Evolutionary conservation across 2,888 invertebrate species (phyloP).

Genomic region (Epinotia ramella): DNA sequence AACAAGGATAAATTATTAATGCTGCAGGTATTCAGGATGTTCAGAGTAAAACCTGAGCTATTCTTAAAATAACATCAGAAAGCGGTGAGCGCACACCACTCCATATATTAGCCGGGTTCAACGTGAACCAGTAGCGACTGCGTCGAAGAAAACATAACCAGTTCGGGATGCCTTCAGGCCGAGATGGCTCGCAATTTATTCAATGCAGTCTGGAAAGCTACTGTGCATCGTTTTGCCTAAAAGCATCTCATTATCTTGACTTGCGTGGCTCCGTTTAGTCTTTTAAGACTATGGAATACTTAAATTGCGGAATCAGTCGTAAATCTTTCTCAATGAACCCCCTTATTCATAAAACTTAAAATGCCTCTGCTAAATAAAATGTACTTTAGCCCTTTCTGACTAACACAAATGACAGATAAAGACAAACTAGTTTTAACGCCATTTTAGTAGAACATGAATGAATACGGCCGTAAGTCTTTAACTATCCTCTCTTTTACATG

Average conservation of each 20-base stretch:
- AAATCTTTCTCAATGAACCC: neutral
- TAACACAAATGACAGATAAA: no score
- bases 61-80: conserved; percentile 48
- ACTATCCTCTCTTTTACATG: no score
- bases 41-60: conserved; percentile 12
- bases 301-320: neutral
- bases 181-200: conserved; percentile 19
- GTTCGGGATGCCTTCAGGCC: conserved; percentile 38
- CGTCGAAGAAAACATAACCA: conserved; percentile 46
- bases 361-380: no score
- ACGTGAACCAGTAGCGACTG: conserved; percentile 44
- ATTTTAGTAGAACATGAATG: neutral
- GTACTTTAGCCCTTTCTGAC: no score
- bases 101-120: conserved; percentile 31
- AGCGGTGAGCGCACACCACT: conserved; percentile 35
- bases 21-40: neutral
- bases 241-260: conserved; percentile 1
- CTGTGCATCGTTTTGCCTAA: conserved; percentile 1
- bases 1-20: neutral
- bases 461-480: no score
- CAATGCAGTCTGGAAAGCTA: neutral
- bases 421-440: neutral
- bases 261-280: neutral
- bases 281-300: neutral
- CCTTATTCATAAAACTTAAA: no score